Evolutionary conservation across 1,140 invertebrate species (phyloP), one percentile per base, ranked within the genome.

Genomic region (Heliconius hewitsoni): DNA sequence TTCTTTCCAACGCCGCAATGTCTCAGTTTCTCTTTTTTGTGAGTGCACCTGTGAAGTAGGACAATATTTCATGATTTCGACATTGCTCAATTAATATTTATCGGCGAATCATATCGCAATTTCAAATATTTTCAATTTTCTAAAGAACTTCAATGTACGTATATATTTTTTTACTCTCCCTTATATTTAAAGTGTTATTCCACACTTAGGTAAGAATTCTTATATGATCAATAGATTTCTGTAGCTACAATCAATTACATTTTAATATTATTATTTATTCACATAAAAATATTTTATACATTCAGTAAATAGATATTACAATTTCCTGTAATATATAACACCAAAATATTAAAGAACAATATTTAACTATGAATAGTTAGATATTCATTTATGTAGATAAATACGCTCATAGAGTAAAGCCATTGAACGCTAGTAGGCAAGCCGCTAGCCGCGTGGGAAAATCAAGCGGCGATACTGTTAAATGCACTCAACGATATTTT

Each of bases 21-120:
- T 77, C 78, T 83, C 82, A 87, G 89, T 94, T 94, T 93, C 91
- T 94, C 91, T 93, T 93, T 94, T 94, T 94, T 91, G 89, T 91
- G 77, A 88, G 80, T 90, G 83, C 90, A 92, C 91, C 91, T 92
- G 91, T 84, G 81, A 94, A 92, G 91, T 93, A 85, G 90, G 87
- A 81, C 91, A 91, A 86, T 92, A 88, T 90, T 87, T 57, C 55
- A 83, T 77, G 85, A 86, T 90, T 91, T 88, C 87, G 85, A 89
- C 85, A 91, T 79, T 78, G 80, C 83, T 83, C 89, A 83, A 89
- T 89, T 78, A 46, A 46, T 46, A 16, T 46, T 46, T 46, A 46
- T 46, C 42, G 42, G 42, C 42, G 16, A 46, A 46, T 46, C 3
- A 46, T 46, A 46, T 46, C 79, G 55, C 55, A 23, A 19, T 57